Conservation (phyloP, 2,797 vertebrate genomes). For the Aotus griseimembra region DNA sequence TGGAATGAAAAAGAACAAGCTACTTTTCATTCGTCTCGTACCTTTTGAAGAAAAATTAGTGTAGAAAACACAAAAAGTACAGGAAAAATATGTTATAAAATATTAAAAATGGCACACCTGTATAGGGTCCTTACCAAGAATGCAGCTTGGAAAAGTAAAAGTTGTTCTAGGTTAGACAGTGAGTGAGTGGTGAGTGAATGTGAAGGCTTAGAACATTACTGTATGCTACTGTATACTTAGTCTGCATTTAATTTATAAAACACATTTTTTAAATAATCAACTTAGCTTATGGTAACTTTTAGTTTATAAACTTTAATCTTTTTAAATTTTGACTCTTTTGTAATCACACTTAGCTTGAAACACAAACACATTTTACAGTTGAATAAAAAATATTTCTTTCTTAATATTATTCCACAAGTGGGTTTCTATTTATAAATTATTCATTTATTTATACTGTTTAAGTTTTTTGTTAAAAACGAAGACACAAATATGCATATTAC, state of each 20-base stretch:
- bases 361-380: neutral
- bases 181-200: neutral
- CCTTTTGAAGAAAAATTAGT: slow-evolving; percentile 49
- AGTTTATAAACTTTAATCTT: neutral
- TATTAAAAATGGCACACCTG: neutral
- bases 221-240: too few relatives aligned
- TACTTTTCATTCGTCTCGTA: slow-evolving; percentile 9
- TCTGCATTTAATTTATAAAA: neutral
- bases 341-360: neutral
- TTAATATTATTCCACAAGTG: neutral
- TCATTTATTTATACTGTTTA: neutral
- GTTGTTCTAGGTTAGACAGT: neutral
- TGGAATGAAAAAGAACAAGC: slow-evolving; percentile 45
- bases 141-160: neutral
- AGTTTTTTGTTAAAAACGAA: neutral
- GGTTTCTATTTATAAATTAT: neutral
- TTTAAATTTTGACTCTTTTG: neutral
- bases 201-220: neutral
- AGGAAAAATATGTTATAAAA: neutral
- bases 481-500: too few relatives aligned
- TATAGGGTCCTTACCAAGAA: neutral
- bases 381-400: neutral
- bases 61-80: neutral
- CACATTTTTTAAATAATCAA: neutral
- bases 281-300: neutral